Conservation (phyloP, 1,140 invertebrate species). For the Zaprionus camerounensis region DNA sequence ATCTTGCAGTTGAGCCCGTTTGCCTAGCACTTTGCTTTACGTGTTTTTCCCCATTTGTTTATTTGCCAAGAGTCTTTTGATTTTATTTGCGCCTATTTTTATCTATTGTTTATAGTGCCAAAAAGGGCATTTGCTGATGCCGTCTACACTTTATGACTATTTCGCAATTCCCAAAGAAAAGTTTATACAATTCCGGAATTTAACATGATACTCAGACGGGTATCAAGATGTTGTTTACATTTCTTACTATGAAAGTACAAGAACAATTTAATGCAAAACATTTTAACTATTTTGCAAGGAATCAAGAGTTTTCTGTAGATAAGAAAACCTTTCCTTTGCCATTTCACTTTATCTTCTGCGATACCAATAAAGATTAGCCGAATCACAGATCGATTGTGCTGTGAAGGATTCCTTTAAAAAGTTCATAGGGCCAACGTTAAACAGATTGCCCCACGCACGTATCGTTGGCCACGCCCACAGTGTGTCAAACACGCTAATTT, state of each 20-base stretch:
- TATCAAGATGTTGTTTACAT: background rate
- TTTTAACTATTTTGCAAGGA: too few species aligned
- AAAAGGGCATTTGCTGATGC: slow-evolving; percentile 3
- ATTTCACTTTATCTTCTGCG: background rate
- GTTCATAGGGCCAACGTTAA: slow-evolving; percentile 73
- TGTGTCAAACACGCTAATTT: slow-evolving; percentile 83
- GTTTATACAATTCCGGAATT: background rate
- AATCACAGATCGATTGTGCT: slow-evolving; percentile 8
- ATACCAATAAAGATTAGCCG: background rate
- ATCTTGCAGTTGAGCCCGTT: background rate
- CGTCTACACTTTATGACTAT: background rate
- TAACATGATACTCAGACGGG: background rate
- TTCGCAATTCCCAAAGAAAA: background rate
- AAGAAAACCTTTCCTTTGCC: background rate
- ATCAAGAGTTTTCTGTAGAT: too few species aligned
- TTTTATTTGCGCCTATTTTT: slow-evolving; percentile 27
- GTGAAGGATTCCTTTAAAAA: slow-evolving; percentile 45
- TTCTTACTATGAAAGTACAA: background rate
- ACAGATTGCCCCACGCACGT: slow-evolving; percentile 70
- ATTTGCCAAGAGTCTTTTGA: slow-evolving; percentile 38
- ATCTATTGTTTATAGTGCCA: slow-evolving; percentile 3
- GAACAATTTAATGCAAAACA: too few species aligned
- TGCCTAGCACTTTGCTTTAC: background rate
- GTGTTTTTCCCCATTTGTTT: slow-evolving; percentile 29
- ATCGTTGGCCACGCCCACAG: slow-evolving; percentile 73